These are phyloP conservation scores for Eupithecia centaureata DNA, from an alignment of 2,888 invertebrate genomes.

Conservation along the genomic window DNA sequence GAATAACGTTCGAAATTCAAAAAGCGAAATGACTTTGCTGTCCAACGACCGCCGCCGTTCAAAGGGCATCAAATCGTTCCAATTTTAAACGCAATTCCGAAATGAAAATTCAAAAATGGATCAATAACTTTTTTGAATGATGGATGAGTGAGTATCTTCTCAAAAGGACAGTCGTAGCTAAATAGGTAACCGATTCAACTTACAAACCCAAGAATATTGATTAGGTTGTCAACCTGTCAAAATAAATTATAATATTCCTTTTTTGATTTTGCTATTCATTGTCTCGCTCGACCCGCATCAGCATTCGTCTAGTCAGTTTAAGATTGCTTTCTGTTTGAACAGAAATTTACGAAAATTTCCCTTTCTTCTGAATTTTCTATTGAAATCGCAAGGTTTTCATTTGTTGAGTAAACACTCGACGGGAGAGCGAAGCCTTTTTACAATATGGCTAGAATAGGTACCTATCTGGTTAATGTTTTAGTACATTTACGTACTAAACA, in stretches of 20 bases:
- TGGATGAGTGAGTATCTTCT: no score
- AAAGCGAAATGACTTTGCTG: no score
- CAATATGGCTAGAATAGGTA: slow-evolving; percentile 18
- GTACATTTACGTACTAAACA: no score
- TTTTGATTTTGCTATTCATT: slow-evolving; percentile 19
- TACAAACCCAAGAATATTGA: background rate
- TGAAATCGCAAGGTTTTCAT: slow-evolving; percentile 19
- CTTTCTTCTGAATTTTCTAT: slow-evolving; percentile 15
- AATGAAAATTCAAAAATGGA: no score
- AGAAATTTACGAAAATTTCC: slow-evolving; percentile 22
- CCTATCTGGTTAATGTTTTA: slow-evolving; percentile 22
- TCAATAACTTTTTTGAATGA: no score
- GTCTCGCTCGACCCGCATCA: slow-evolving; percentile 21
- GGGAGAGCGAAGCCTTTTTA: slow-evolving; percentile 22
- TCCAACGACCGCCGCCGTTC: no score
- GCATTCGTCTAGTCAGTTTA: slow-evolving; percentile 24
- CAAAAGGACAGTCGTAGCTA: background rate
- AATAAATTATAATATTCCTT: slow-evolving; percentile 16
- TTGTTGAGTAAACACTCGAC: slow-evolving; percentile 27
- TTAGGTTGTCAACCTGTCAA: slow-evolving; percentile 19
- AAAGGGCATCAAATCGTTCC: no score
- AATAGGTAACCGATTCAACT: background rate
- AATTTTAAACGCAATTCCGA: no score
- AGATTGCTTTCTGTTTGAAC: slow-evolving; percentile 33
- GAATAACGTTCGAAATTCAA: no score